Base-by-base conservation (phyloP, 2,888 invertebrate species). In the Ypsolopha sequella region DNA sequence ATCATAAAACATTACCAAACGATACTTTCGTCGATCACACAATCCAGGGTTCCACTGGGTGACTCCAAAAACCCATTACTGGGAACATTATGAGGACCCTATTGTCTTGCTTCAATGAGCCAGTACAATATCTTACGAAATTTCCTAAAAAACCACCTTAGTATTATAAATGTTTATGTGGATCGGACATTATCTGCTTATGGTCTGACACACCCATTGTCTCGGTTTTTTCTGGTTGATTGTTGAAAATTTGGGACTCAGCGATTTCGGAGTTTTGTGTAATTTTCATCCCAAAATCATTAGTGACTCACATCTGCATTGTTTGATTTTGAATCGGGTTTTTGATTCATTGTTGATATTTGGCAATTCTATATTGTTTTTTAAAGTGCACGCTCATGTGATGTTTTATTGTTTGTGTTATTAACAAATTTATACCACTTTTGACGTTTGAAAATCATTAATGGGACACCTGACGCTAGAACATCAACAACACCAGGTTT, bases 81-180 rank as follows among this genome's bases (percentile, higher is more conserved):
- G 74, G 62, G 77, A 72, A 76, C 78, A 76, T 80, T 77, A 81
- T 76, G 74, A 73, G 71, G 68, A 67, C 68, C 72, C 80, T 80
- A 85, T 85, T 85, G 84, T 85, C 66, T 81, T 74, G 80, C 68
- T 67, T 80, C 77, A 85, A 80, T 77, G 80, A 73, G 63, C 78
- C 72, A 68, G 70, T 72, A 80, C 80, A 84, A 82, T 82, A 82
- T 81, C 81, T 84, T 84, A 80, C 80, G 80, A 82, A 82, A 84
- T 85, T 85, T 78, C 76, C 80, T 76, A 79, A 84, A 81, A 80
- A 77, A 71, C 73, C 70, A 75, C 73, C 70, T 73, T 69, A 66
- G 72, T 72, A 77, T 72, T 72, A 73, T 79, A 73, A 79, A 80
- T 75, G 79, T 79, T 75, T 79, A 80, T 81, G 24, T 80, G 69